Percentiles rank a stretch among this genome's conserved stretches.
Evolutionary conservation across 2,888 invertebrate species (phyloP).

Genomic region (Heliconius ethilla): DNA sequence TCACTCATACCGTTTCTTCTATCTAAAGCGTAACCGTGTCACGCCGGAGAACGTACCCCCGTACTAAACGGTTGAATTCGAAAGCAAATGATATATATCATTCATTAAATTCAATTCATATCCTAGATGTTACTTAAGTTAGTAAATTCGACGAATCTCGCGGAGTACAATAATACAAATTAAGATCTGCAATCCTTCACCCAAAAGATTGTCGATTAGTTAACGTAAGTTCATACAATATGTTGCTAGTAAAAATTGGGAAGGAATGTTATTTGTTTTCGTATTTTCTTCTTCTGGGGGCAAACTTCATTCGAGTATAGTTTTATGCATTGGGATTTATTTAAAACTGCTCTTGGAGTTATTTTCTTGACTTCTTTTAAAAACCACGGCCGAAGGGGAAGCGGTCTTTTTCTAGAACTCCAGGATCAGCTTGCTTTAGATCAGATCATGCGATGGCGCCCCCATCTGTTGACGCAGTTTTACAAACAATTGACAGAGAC

Average conservation of each 20-base stretch:
- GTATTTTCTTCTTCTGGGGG: constrained; percentile 21
- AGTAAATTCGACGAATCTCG: constrained; percentile 18
- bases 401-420: background rate
- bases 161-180: constrained; percentile 13
- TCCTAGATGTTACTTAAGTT: background rate
- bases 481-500: background rate
- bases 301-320: background rate
- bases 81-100: background rate
- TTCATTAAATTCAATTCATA: background rate
- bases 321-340: background rate
- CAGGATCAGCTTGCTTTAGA: background rate
- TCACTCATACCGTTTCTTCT: background rate
- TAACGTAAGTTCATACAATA: background rate
- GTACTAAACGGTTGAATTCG: background rate
- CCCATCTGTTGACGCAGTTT: constrained; percentile 18
- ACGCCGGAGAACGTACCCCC: too few species aligned
- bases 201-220: constrained; percentile 28
- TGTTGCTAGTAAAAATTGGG: background rate
- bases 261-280: constrained; percentile 6
- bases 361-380: background rate
- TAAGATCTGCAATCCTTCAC: background rate
- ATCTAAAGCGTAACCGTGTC: background rate
- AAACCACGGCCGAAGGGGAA: background rate
- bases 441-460: constrained; percentile 1
- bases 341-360: background rate